Evolutionary conservation across 2,888 invertebrate species (phyloP), one percentile per base, ranked within the genome.

Genomic region (Ethmia dodecea): DNA sequence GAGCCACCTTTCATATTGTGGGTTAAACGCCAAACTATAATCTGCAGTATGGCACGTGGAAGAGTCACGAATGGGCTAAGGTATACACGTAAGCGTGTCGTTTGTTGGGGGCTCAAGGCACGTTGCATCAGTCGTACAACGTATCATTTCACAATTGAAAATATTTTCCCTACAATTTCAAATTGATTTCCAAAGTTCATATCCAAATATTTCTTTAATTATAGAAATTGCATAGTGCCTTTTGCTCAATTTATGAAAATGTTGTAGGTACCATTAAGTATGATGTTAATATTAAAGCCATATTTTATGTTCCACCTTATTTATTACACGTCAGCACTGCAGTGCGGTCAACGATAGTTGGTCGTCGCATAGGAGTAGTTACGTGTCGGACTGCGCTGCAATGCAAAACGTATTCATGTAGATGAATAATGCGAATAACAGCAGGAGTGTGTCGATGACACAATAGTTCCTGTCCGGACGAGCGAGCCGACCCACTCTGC

Each of bases 221-320:
- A 68, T 66, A 67, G 60, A 62, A 60, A 67, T 70, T 79, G 78
- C 79, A 79, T 73, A 75, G 81, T 81, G 80, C 80, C 77, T 81
- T 80, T 78, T 73, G 81, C 79, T 83, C 77, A 76, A 70, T 73
- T 70, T 71, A 60, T 64, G 61, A 65, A 69, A 66, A 71, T 59
- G 58, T 60, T 62, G 56, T 65, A 68, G 58, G 59, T 61, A 70
- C 60, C 59, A 55, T 59, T 70, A 62, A 59, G 64, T 52, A 52
- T 67, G 69, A 60, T 57, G 48, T 60, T 55, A 60, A 56, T 54
- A 49, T 54, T 61, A 63, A 60, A 61, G 59, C 60, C 64, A 61
- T 62, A 59, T 45, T 57, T 62, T 32, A 55, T 48, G 55, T 62
- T 60, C 52, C 53, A 56, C 47, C 44, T 46, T 42, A 42, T 48